Percentiles rank a stretch among this genome's conserved stretches.
phyloP scores from a whole-genome alignment of 37 sponge, comb jelly and placozoan genomes.

The Dysidea cf. avara region DNA sequence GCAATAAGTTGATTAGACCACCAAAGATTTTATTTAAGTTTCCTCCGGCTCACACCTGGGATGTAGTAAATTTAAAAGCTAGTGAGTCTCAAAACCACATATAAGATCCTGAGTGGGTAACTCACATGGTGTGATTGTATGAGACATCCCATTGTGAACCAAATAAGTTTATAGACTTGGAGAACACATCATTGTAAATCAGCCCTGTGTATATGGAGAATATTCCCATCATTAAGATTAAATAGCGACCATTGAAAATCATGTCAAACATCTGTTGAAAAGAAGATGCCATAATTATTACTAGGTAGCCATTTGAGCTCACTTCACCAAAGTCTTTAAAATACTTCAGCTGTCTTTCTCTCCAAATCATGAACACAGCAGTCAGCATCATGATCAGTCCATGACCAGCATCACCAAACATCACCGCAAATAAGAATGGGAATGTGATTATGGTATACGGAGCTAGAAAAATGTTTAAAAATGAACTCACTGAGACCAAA shows the following conservation, averaged over 20 bases:
- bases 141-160: slow-evolving; percentile 62
- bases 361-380: slow-evolving; percentile 62
- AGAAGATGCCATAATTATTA: background rate
- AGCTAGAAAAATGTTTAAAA: slow-evolving; percentile 23
- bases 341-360: slow-evolving; percentile 57
- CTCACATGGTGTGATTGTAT: no score
- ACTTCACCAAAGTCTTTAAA: slow-evolving; percentile 64
- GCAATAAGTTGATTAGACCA: no score
- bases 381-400: slow-evolving; percentile 71
- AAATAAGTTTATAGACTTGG: slow-evolving; percentile 83
- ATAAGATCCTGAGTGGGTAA: no score
- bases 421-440: slow-evolving; percentile 88
- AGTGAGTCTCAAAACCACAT: no score
- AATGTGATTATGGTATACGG: slow-evolving; percentile 84
- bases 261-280: slow-evolving; percentile 62
- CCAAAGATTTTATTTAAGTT: no score
- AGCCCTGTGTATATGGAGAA: slow-evolving; percentile 88
- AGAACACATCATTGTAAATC: slow-evolving; percentile 81
- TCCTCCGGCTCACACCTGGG: no score
- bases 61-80: no score
- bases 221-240: slow-evolving; percentile 81
- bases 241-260: slow-evolving; percentile 82
- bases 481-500: background rate
- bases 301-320: background rate
- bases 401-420: slow-evolving; percentile 91